Evolutionary conservation across 2,888 invertebrate genomes (phyloP).

Genomic region (Coremacera marginata): DNA sequence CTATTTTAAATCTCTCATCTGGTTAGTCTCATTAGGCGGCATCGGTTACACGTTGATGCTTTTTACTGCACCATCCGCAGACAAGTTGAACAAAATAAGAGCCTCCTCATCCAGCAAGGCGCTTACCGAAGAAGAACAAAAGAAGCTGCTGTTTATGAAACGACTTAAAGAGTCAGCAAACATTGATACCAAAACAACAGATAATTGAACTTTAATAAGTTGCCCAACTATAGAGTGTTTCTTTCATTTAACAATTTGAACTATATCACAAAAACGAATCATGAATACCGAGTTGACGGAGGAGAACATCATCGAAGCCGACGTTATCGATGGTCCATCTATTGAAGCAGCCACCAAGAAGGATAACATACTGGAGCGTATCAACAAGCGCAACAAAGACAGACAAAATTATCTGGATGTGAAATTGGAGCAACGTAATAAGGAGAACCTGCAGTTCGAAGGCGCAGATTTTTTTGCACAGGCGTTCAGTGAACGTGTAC

Average conservation of each 20-base stretch:
- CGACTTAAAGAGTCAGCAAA: constrained; percentile 59
- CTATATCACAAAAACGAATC: neutral
- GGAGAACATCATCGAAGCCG: neutral
- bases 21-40: constrained; percentile 74
- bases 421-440: constrained; percentile 63
- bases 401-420: constrained; percentile 66
- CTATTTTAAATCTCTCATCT: constrained; percentile 71
- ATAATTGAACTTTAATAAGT: constrained; percentile 48
- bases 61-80: constrained; percentile 71
- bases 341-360: constrained; percentile 51
- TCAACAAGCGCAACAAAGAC: constrained; percentile 68
- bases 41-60: constrained; percentile 75
- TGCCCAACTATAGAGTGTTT: constrained; percentile 42
- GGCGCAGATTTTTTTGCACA: constrained; percentile 78
- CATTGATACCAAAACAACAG: constrained; percentile 53
- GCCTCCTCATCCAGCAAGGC: constrained; percentile 46
- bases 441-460: constrained; percentile 62
- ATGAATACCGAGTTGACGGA: constrained; percentile 29
- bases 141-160: constrained; percentile 61
- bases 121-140: constrained; percentile 56
- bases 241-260: constrained; percentile 32
- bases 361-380: constrained; percentile 63
- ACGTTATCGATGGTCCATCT: constrained; percentile 29
- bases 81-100: constrained; percentile 61
- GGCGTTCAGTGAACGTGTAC: constrained; percentile 76